Evolutionary conservation across 2,113 vertebrate genomes (phyloP).

Genomic region (Telmatochromis brichardi): DNA sequence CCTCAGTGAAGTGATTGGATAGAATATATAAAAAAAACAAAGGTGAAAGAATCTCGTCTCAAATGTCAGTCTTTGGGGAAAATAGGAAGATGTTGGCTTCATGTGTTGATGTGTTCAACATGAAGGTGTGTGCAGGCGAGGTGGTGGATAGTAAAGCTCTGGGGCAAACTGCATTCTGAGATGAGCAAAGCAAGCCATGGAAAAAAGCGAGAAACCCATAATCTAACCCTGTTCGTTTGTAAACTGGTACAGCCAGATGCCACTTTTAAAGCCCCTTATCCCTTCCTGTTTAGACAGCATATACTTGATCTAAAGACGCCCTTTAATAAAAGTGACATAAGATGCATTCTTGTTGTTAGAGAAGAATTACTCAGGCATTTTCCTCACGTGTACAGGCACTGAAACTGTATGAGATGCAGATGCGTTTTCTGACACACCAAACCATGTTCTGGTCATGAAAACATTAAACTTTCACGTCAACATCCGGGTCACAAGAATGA

Average conservation of each 20-base stretch:
- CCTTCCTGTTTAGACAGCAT: neutral
- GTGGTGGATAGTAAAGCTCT: neutral
- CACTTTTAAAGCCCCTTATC: neutral
- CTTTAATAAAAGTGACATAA: neutral
- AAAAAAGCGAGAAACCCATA: slow-evolving; percentile 25
- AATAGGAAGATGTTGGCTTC: neutral
- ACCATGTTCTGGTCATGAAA: neutral
- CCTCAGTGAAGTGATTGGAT: neutral
- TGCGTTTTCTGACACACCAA: neutral
- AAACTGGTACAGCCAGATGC: neutral
- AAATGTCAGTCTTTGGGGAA: neutral
- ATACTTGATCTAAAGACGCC: neutral
- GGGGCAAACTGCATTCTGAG: slow-evolving; percentile 2
- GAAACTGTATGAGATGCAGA: neutral
- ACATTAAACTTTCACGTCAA: neutral
- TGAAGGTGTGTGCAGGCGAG: neutral
- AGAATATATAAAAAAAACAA: neutral
- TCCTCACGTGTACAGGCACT: neutral
- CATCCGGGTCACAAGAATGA: neutral
- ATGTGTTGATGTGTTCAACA: neutral
- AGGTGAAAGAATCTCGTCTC: neutral
- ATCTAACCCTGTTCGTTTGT: neutral
- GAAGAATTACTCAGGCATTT: neutral
- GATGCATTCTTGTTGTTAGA: neutral
- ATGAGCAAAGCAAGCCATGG: slow-evolving; percentile 53